Conservation (phyloP, 1,140 invertebrate species). For the Trichomalopsis sarcophagae region DNA sequence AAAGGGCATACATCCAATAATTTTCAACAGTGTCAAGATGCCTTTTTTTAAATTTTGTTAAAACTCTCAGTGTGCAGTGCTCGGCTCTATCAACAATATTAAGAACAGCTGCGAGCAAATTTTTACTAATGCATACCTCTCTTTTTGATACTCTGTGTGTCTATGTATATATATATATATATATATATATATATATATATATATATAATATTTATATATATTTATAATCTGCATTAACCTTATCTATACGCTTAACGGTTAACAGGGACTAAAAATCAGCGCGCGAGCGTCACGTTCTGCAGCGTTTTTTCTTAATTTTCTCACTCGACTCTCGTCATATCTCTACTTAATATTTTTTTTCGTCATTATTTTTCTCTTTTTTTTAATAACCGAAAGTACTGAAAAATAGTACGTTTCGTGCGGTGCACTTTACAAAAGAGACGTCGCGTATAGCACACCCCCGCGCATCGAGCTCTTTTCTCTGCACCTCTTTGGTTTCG, state of each 20-base stretch:
- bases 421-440: slow-evolving; percentile 8
- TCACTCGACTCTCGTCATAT: slow-evolving; percentile 16
- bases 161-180: background rate
- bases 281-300: background rate
- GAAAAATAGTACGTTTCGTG: slow-evolving; percentile 33
- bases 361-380: background rate
- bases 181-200: background rate
- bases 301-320: background rate
- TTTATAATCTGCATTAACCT: slow-evolving; percentile 6
- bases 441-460: background rate
- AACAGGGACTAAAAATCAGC: slow-evolving; percentile 32
- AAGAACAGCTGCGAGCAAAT: slow-evolving; percentile 20
- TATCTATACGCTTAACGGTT: slow-evolving; percentile 12
- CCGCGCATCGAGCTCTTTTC: background rate
- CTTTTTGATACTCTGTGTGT: background rate
- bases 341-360: slow-evolving; percentile 8
- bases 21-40: background rate
- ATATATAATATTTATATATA: slow-evolving; percentile 1
- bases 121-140: slow-evolving; percentile 16
- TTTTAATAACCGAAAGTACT: slow-evolving; percentile 25
- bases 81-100: slow-evolving; percentile 14
- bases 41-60: background rate
- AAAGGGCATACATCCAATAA: background rate
- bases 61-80: slow-evolving; percentile 32
- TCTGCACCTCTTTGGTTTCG: slow-evolving; percentile 29